Evolutionary conservation across 2,113 vertebrate species (phyloP).

Genomic region (Anolis sagrei): DNA sequence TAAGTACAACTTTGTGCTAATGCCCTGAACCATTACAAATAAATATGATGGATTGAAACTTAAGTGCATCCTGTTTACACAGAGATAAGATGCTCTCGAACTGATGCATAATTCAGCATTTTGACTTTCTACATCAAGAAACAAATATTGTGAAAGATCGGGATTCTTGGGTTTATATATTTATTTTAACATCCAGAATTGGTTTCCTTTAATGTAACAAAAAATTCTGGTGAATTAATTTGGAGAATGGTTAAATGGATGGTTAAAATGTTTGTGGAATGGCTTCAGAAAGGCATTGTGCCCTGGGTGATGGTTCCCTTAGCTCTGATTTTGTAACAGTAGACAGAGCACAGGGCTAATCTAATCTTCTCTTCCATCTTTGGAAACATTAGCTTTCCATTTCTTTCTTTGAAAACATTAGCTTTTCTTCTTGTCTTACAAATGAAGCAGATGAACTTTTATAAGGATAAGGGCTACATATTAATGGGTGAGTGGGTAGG

Average conservation of each 20-base stretch:
- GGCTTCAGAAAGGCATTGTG: too few species aligned
- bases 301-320: too few species aligned
- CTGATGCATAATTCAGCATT: constrained; percentile 47
- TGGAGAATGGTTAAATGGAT: not conserved
- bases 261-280: too few species aligned
- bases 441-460: too few species aligned
- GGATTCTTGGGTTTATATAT: constrained; percentile 30
- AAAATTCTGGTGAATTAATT: not conserved
- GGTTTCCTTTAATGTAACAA: constrained; percentile 31
- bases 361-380: not conserved
- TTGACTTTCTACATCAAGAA: constrained; percentile 38
- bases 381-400: too few species aligned
- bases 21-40: constrained; percentile 39
- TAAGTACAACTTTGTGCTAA: fast-evolving
- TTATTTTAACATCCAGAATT: constrained; percentile 39
- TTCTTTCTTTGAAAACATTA: too few species aligned
- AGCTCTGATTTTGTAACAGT: too few species aligned
- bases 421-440: too few species aligned
- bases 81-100: constrained; percentile 51
- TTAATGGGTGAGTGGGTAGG: too few species aligned
- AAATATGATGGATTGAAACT: constrained; percentile 45
- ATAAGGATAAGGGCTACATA: too few species aligned
- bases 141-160: constrained; percentile 17
- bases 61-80: constrained; percentile 64
- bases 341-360: not conserved